phyloP scores from a whole-genome alignment of 2,888 invertebrate species.

The Agrilus mali region DNA sequence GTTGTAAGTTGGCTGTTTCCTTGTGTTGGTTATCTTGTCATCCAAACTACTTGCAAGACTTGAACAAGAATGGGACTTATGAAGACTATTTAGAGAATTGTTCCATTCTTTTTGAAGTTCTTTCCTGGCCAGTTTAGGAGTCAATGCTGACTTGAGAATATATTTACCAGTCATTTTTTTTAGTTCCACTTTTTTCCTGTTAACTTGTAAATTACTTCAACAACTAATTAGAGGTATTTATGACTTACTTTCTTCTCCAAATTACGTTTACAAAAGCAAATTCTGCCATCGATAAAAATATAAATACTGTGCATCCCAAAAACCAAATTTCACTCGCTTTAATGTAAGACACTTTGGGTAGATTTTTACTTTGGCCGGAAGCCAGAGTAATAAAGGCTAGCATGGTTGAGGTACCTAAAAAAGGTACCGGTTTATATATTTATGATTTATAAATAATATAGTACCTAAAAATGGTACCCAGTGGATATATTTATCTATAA shows the following conservation, averaged over 20 bases:
- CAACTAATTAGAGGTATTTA: too few species aligned
- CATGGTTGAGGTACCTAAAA: slow-evolving; percentile 68
- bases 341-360: slow-evolving; percentile 81
- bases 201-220: neutral
- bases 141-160: slow-evolving; percentile 70
- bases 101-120: slow-evolving; percentile 46
- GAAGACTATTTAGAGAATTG: slow-evolving; percentile 44
- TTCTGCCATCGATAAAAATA: slow-evolving; percentile 74
- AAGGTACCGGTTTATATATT: neutral
- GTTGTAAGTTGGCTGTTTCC: slow-evolving; percentile 11
- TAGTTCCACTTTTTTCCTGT: slow-evolving; percentile 50
- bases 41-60: slow-evolving; percentile 47
- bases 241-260: slow-evolving; percentile 63
- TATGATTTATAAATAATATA: too few species aligned
- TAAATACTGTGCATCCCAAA: slow-evolving; percentile 70
- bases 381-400: slow-evolving; percentile 78
- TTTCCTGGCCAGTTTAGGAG: slow-evolving; percentile 62
- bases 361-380: slow-evolving; percentile 69
- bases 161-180: slow-evolving; percentile 72
- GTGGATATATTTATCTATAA: too few species aligned
- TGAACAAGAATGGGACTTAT: slow-evolving; percentile 60
- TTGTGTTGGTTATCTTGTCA: slow-evolving; percentile 28
- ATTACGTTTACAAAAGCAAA: slow-evolving; percentile 85
- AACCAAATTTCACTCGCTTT: slow-evolving; percentile 88
- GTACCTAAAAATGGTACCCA: too few species aligned